Evolutionary conservation across 2,113 vertebrate genomes (phyloP), one percentile per base, ranked within the genome.

Genomic region (Hippocampus comes): DNA sequence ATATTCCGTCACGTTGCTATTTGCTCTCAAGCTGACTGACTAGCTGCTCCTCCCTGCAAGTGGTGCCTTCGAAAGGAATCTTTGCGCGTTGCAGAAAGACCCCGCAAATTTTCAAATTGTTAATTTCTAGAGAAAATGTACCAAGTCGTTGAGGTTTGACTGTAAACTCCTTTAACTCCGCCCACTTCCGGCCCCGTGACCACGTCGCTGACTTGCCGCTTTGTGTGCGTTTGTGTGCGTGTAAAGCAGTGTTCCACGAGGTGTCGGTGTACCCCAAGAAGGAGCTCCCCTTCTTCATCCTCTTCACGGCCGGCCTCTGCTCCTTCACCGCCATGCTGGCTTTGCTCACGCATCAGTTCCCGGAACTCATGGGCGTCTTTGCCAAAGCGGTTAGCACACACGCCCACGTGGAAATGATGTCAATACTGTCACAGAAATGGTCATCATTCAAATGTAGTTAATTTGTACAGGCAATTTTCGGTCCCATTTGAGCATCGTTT

Each of bases 181-280:
- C n/a, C n/a, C 65, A 67, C 42, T 67, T 67, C 23, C 21, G 11
- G 34, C 18, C 20, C n/a, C 5, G 27, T 48, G 64, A 46, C 41
- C 11, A 27, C n/a, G 20, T 63, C 74, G 41, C 55, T 88, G 76
- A 86, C 67, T 74, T 55, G 73, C 82, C 10, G 67, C 10, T 75
- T 60, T 71, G 12, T 68, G 17, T 76, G 56, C 71, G 70, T 70
- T 59, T 66, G 67, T 70, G 75, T 77, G 57, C 75, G 46, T 64
- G 76, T 86, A 82, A 92, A 92, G 78, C 94, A 98, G 97, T 97
- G 90, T 99, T 99, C 91, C 97, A 99, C 73, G 97, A 99, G 92
- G 97, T 99, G 91, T 99, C 97, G 59, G 97, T 99, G 87, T 99
- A 99, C 86, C 97, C 97, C 20, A 99, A 99, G 92, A 99, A 99